Evolutionary conservation across 35 echinoderm and acorn worm genomes (phyloP).

Genomic region (Strongylocentrotus purpuratus): DNA sequence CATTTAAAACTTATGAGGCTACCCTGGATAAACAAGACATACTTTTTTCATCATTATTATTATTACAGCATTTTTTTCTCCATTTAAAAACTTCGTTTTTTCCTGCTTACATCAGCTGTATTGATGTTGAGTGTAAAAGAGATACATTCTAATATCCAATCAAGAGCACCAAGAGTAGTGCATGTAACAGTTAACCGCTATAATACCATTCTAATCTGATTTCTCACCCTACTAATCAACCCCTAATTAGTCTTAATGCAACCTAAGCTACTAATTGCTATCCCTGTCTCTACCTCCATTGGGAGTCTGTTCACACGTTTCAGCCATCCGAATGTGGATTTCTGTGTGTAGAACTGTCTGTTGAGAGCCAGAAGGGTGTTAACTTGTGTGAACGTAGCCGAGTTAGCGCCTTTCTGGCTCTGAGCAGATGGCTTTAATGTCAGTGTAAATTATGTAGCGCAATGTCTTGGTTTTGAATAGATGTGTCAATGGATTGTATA

Average conservation of each 20-base stretch:
- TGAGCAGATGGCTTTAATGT: neutral
- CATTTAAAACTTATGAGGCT: too few species aligned
- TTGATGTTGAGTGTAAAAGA: too few species aligned
- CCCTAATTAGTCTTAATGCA: neutral
- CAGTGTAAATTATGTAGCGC: neutral
- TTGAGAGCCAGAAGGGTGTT: neutral
- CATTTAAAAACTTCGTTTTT: too few species aligned
- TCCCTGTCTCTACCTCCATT: neutral
- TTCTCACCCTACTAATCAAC: neutral
- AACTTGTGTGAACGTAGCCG: too few species aligned
- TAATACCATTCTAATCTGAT: neutral
- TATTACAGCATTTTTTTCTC: too few species aligned
- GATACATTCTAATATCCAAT: too few species aligned
- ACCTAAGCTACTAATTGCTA: conserved; percentile 17
- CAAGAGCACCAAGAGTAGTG: too few species aligned
- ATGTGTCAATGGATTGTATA: too few species aligned
- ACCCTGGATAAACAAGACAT: too few species aligned
- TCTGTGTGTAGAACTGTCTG: neutral
- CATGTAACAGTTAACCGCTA: conserved; percentile 4
- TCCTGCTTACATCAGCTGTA: too few species aligned
- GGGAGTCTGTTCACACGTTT: neutral
- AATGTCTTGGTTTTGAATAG: too few species aligned
- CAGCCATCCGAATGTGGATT: neutral
- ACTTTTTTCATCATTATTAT: too few species aligned
- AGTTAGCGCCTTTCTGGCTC: neutral